Evolutionary conservation across 1,140 invertebrate genomes (phyloP), one percentile per base, ranked within the genome.

Genomic region (Rhopalosiphum padi): DNA sequence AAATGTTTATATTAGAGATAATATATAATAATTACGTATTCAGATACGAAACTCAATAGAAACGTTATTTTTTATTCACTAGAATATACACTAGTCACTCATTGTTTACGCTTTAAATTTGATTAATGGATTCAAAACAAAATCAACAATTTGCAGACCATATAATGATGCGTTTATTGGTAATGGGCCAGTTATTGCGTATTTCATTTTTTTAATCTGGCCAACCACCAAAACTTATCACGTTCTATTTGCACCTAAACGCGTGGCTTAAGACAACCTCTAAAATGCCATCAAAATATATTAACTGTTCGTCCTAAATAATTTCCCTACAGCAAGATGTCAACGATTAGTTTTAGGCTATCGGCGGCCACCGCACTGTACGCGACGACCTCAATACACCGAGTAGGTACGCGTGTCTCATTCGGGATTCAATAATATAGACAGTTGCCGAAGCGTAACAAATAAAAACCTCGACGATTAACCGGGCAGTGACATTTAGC

Each of bases 191-290:
- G 88, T 60, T 53, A 89, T 89, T 53, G 48, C 37, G 87, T 85
- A 41, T 53, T 89, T 77, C 5, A 77, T 30, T 0, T 77, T 77
- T 68, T n/a, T 89, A 41, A 37, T 89, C 88, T 55, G 51, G 88
- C 51, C 37, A 55, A 89, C 88, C 51, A 11, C 53, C 88, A 89
- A 89, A 89, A 89, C 51, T n/a, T 41, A 55, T 89, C 35, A 53
- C 35, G n/a, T 53, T 35, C 48, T 53, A 89, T 55, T 55, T 23
- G 48, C 87, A 88, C 46, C 8, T 53, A 53, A 48, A 11, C 87
- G 21, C n/a, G 21, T 15, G 22, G 23, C 41, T 5, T 53, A 53
- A 51, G 22, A 53, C 35, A 53, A 55, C 15, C 35, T 53, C 23
- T 89, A 23, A 41, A 41, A 89, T 37, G 22, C 53, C 88, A 53